A percentile compares a stretch with the other conserved stretches of the same genome.
Evolutionary conservation across 2,113 vertebrate species (phyloP).

Genomic region (Phrynosoma platyrhinos): DNA sequence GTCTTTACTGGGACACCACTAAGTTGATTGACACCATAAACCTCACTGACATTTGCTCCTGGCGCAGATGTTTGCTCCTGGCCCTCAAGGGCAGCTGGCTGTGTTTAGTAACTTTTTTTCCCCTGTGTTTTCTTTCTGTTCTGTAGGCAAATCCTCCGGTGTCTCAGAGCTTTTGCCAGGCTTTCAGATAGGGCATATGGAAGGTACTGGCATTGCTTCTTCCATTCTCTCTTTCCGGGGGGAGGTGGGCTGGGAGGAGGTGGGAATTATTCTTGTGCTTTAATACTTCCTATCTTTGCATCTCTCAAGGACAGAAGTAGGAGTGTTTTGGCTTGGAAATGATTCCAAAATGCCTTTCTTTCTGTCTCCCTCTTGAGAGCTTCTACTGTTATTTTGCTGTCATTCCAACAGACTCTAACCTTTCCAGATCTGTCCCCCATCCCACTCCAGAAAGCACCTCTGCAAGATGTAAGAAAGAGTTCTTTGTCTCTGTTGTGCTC

Average conservation of each 20-base stretch:
- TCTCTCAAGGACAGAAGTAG: conserved; percentile 9
- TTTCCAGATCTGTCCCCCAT: not conserved
- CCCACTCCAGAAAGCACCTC: not conserved
- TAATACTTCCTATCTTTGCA: not conserved
- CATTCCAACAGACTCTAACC: not conserved
- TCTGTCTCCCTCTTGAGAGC: not conserved
- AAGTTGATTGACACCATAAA: not conserved
- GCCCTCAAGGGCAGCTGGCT: not conserved
- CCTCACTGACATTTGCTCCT: not conserved
- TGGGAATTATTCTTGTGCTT: not conserved
- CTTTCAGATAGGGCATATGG: conserved; percentile 95
- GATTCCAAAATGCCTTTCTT: not conserved
- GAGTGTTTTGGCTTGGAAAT: not conserved
- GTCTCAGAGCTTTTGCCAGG: conserved; percentile 92
- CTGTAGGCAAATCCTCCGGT: conserved; percentile 90
- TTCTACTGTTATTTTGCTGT: not conserved
- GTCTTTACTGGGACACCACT: not conserved
- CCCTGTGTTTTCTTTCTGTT: conserved; percentile 83
- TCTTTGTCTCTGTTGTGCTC: not conserved
- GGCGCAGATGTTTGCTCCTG: not conserved
- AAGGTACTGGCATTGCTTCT: conserved; percentile 78
- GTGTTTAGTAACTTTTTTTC: conserved; percentile 76
- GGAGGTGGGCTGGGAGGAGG: conserved; percentile 16
- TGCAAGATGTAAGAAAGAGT: not conserved
- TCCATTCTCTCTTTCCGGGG: not conserved